A percentile compares a stretch with the other conserved stretches of the same genome.
These are phyloP conservation scores for Gymnocypris eckloni DNA, from an alignment of 2,797 vertebrate species.

Conservation along the genomic window DNA sequence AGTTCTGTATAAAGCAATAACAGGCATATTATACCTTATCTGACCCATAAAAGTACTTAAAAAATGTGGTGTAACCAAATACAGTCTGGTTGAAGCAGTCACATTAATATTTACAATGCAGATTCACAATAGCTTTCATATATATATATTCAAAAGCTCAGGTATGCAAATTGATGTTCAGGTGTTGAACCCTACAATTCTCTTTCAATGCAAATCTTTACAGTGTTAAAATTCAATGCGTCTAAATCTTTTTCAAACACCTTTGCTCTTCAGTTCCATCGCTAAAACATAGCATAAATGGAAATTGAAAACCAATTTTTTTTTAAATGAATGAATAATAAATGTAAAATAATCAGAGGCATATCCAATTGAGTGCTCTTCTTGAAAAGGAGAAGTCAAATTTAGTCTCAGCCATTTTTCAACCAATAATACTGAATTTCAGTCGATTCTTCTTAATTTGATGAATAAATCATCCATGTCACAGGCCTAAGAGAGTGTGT, in stretches of 20 bases:
- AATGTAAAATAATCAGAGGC: not conserved
- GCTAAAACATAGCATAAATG: not conserved
- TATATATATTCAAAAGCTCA: not conserved
- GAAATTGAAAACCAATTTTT: not conserved
- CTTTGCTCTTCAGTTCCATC: not conserved
- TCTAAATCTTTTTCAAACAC: not conserved
- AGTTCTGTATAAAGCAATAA: not conserved
- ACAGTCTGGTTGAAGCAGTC: not conserved
- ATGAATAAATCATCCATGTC: conserved; percentile 17
- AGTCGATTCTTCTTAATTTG: conserved; percentile 25
- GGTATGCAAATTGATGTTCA: not conserved
- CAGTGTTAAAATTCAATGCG: not conserved
- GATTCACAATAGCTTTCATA: not conserved
- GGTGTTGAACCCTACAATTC: not conserved
- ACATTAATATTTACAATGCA: not conserved
- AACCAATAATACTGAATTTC: conserved; percentile 4
- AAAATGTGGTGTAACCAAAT: not conserved
- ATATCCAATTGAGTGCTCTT: not conserved
- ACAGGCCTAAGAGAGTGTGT: not conserved
- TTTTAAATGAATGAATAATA: not conserved
- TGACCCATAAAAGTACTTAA: not conserved
- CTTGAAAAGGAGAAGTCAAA: not conserved
- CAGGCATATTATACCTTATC: not conserved
- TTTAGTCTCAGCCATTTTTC: conserved; percentile 8
- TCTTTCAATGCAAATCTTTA: conserved; percentile 1